Conservation (phyloP, 2,888 invertebrate genomes). For the Eutolmus rufibarbis region DNA sequence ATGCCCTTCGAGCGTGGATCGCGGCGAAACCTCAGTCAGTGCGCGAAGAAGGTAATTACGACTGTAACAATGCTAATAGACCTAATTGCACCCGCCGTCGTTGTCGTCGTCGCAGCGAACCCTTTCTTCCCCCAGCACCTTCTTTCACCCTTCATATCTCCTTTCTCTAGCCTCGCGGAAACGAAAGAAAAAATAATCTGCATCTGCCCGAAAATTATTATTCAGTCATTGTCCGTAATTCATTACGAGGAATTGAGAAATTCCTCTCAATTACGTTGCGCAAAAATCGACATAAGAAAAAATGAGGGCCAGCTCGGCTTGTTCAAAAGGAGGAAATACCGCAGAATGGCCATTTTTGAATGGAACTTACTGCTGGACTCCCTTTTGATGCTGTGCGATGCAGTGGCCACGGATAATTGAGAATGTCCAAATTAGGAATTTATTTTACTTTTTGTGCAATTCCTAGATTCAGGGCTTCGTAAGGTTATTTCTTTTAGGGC, state of each 20-base stretch:
- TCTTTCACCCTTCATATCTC: not conserved
- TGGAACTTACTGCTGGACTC: not conserved
- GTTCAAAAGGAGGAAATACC: conserved; percentile 26
- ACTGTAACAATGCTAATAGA: conserved; percentile 15
- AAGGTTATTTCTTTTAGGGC: not conserved
- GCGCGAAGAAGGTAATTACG: conserved; percentile 17
- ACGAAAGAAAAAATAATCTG: not conserved
- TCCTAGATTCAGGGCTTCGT: not conserved
- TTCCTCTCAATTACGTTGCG: conserved; percentile 32
- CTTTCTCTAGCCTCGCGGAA: not conserved
- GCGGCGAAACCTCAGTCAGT: not conserved
- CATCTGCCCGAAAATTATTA: conserved; percentile 18
- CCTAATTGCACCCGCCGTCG: not conserved
- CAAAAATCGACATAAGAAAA: conserved; percentile 35
- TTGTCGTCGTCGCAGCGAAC: not conserved
- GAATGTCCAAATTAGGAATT: conserved; percentile 27
- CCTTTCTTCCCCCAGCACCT: not conserved
- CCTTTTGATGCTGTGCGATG: not conserved
- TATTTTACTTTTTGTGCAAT: conserved; percentile 10
- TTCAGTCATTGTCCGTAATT: conserved; percentile 34
- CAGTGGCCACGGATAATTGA: not conserved
- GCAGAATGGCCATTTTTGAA: conserved; percentile 23
- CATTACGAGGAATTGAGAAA: conserved; percentile 31
- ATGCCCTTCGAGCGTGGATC: not conserved
- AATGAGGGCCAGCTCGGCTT: not conserved